These are phyloP conservation scores for Erynnis tages DNA, from an alignment of 2,888 invertebrate species.

Conservation along the genomic window DNA sequence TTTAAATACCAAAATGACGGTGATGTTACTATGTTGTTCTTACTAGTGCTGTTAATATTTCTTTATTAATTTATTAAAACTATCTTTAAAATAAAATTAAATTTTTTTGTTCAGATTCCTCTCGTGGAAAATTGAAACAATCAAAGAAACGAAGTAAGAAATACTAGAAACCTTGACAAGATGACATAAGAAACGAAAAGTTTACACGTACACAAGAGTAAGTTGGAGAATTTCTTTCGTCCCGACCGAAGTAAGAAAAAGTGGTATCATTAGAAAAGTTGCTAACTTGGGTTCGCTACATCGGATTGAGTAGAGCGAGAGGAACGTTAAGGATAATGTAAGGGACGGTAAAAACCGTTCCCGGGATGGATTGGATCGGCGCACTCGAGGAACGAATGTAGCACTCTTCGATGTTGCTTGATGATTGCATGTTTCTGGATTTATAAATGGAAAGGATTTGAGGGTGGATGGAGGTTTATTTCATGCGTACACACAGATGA, in stretches of 20 bases:
- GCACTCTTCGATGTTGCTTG: constrained; percentile 1
- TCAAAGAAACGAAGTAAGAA: constrained; percentile 8
- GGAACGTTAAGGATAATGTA: constrained; percentile 15
- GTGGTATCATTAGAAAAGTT: constrained; percentile 27
- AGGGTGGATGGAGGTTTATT: no score
- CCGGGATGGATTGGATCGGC: constrained; percentile 2
- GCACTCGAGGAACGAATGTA: constrained; percentile 7
- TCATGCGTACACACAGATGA: no score
- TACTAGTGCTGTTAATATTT: no score
- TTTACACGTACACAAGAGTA: constrained; percentile 15
- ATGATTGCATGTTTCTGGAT: neutral
- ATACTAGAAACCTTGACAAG: constrained; percentile 13
- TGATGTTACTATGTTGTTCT: no score
- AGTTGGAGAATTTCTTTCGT: constrained; percentile 18
- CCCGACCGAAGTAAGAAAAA: constrained; percentile 18
- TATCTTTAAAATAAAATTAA: no score
- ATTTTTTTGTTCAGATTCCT: neutral
- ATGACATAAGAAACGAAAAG: constrained; percentile 13
- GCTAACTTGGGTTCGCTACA: constrained; percentile 6
- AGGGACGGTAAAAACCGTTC: constrained; percentile 11
- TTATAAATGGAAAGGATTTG: neutral
- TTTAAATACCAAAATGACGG: no score
- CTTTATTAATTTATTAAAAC: no score
- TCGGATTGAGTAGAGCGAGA: neutral
- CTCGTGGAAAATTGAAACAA: neutral